A percentile compares a stretch with the other conserved stretches of the same genome.
These are phyloP conservation scores for Spermophilus dauricus DNA, from an alignment of 2,113 vertebrate genomes.

Conservation along the genomic window DNA sequence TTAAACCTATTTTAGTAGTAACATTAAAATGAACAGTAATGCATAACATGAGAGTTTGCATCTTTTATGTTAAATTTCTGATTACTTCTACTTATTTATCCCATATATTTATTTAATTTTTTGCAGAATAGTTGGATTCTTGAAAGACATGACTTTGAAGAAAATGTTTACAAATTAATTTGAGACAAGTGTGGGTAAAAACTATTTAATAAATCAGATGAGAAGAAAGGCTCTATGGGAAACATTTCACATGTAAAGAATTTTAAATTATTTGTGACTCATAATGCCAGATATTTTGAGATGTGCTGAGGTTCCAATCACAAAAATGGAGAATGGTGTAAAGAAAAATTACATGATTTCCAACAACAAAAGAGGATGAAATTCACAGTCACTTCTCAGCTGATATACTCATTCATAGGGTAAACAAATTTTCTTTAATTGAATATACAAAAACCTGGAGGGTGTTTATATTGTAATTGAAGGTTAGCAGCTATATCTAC, in stretches of 20 bases:
- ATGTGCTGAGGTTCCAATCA: background rate
- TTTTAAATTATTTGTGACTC: background rate
- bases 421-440: background rate
- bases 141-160: background rate
- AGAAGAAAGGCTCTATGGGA: background rate
- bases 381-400: background rate
- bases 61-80: background rate
- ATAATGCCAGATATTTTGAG: background rate
- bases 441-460: background rate
- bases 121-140: background rate
- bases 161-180: background rate
- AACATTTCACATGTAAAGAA: too few species aligned
- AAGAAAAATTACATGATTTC: background rate
- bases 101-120: background rate
- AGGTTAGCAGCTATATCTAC: background rate
- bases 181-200: background rate
- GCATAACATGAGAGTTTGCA: background rate
- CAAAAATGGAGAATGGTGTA: background rate
- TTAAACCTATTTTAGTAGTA: background rate
- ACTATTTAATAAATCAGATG: background rate
- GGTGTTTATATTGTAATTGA: background rate
- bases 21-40: constrained; percentile 24
- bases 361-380: background rate
- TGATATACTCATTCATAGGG: background rate
- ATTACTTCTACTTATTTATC: constrained; percentile 6